phyloP scores from a whole-genome alignment of 2,888 invertebrate genomes.

The Macropis europaea region DNA sequence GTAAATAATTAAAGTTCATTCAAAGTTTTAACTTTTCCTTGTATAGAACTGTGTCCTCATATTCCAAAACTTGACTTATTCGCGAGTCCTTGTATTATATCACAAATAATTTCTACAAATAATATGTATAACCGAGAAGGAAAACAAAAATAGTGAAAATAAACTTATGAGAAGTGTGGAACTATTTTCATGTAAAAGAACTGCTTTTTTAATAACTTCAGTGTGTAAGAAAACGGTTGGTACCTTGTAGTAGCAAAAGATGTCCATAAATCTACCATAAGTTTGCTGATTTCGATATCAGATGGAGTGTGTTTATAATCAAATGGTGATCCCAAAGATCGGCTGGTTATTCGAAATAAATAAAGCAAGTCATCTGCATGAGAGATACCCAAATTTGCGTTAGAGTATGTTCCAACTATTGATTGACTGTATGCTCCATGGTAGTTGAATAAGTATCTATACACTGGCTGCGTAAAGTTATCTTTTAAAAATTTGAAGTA shows the following conservation, averaged over 20 bases:
- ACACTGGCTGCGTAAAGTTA: conserved; percentile 21
- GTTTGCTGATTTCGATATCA: conserved; percentile 70
- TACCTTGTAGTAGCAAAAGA: conserved; percentile 72
- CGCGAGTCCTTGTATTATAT: no score
- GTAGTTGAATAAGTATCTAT: conserved; percentile 55
- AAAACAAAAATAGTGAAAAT: background rate
- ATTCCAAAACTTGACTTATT: no score
- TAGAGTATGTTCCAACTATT: background rate
- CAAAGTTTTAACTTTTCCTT: no score
- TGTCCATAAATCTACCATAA: conserved; percentile 78
- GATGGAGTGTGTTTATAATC: conserved; percentile 18
- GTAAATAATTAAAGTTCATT: no score
- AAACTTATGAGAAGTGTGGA: no score
- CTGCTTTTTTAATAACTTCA: no score
- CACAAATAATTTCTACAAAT: no score
- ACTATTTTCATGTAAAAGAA: no score
- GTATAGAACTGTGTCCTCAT: no score
- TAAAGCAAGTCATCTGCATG: conserved; percentile 81
- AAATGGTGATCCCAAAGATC: background rate
- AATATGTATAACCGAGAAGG: no score
- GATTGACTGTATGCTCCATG: conserved; percentile 44
- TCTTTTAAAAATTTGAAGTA: conserved; percentile 3
- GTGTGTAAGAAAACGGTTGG: background rate
- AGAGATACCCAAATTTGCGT: conserved; percentile 71
- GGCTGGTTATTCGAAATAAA: conserved; percentile 71